phyloP scores from a whole-genome alignment of 2,113 vertebrate genomes.

The Rhinopomastus cyanomelas region DNA sequence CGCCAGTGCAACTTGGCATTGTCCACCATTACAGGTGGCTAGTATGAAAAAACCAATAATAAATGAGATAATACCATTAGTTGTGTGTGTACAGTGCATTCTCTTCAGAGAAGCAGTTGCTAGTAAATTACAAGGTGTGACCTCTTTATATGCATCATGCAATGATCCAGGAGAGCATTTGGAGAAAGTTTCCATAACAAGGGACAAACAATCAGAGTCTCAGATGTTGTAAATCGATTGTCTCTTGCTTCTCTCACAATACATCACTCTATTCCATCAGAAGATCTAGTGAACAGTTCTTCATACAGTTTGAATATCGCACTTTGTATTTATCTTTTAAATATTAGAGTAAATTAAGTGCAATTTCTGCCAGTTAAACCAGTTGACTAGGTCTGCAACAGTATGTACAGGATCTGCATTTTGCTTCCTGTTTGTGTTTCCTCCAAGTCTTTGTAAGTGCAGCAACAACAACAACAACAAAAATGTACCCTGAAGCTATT shows the following conservation, averaged over 20 bases:
- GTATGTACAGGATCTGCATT: not conserved
- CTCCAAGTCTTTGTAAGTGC: not conserved
- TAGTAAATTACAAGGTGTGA: not conserved
- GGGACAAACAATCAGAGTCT: not conserved
- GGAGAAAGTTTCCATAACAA: not conserved
- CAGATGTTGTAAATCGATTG: not conserved
- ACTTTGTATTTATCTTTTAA: not conserved
- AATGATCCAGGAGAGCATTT: not conserved
- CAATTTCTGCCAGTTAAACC: not conserved
- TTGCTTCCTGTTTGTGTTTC: not conserved
- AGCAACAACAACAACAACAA: not conserved
- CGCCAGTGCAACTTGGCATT: not conserved
- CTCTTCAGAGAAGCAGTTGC: not conserved
- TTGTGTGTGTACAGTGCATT: not conserved
- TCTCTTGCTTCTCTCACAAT: not conserved
- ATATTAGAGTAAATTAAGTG: not conserved
- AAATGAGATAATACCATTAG: not conserved
- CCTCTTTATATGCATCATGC: not conserved
- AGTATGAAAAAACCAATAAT: too few relatives aligned
- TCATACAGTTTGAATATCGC: not conserved
- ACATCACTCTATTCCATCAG: not conserved
- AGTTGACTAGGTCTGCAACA: not conserved
- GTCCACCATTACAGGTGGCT: not conserved
- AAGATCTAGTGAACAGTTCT: not conserved
- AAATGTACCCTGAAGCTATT: constrained; percentile 3